Percentiles rank a stretch among this genome's conserved stretches.
These are phyloP conservation scores for Gambusia yucatana DNA, from an alignment of 2,797 vertebrate species.

Conservation along the genomic window DNA sequence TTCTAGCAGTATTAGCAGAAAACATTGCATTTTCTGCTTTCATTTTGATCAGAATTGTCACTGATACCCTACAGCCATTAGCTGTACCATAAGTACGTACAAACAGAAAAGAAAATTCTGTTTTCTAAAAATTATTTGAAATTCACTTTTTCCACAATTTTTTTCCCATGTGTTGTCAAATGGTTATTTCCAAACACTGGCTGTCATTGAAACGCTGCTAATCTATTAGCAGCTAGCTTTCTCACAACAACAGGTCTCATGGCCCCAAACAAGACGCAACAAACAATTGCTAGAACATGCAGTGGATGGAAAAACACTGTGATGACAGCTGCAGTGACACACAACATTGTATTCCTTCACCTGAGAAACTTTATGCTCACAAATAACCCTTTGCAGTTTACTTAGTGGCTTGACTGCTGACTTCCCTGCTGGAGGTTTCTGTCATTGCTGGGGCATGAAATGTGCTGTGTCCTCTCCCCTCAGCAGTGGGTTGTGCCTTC, in stretches of 20 bases:
- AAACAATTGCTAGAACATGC: not conserved
- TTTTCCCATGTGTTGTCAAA: too few species aligned
- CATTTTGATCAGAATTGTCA: too few species aligned
- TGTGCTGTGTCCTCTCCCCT: not conserved
- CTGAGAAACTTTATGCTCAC: not conserved
- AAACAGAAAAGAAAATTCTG: too few species aligned
- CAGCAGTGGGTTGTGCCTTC: not conserved
- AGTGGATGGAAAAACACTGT: not conserved
- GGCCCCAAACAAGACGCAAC: not conserved
- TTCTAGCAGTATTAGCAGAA: not conserved
- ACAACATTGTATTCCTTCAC: not conserved
- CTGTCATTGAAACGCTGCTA: too few species aligned
- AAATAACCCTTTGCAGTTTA: not conserved
- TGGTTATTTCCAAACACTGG: too few species aligned
- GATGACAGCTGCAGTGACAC: not conserved
- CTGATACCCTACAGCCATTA: too few species aligned
- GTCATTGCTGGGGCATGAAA: not conserved
- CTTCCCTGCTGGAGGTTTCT: not conserved
- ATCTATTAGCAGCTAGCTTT: not conserved
- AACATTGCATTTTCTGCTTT: not conserved
- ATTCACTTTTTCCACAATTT: too few species aligned
- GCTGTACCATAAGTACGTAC: too few species aligned
- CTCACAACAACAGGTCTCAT: not conserved
- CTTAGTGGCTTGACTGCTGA: not conserved
- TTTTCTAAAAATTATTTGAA: too few species aligned